Evolutionary conservation across 1,140 invertebrate species (phyloP), one percentile per base, ranked within the genome.

Genomic region (Bombus picipes): DNA sequence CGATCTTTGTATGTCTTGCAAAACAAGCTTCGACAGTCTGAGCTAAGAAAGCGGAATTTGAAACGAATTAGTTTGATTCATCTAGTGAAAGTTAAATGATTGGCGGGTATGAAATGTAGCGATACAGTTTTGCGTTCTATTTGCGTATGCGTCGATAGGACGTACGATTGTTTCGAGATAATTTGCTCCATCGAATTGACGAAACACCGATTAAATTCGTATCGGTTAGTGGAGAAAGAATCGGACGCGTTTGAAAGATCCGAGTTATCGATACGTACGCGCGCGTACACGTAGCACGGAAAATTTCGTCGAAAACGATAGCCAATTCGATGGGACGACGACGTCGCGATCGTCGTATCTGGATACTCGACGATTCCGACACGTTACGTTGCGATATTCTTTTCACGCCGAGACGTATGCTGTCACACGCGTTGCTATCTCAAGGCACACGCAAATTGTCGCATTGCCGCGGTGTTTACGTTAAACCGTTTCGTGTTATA

Each of bases 1-100:
- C 88, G 78, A 71, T 86, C 15, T n/a, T 68, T 71, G 73, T 88
- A 72, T 37, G 37, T 74, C 32, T 85, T 74, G 79, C 74, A 75
- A 85, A 75, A 70, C 78, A 87, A 89, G 88, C 88, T 87, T 87
- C 81, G 74, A 66, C 34, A 41, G 81, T 32, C 53, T 80, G 62
- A 72, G 70, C 74, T 91, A 86, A 84, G 70, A 53, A 85, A 90
- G 81, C 84, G n/a, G 72, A 86, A 85, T 39, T 71, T 13, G 22
- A 74, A 68, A 80, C 3, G 65, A 89, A 81, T 80, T 74, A 81
- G 34, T 74, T 77, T 47, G 53, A 66, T 72, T 43, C 3, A 2
- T 72, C 41, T 70, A 37, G 59, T 53, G 13, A 74, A 74, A 47
- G 57, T 85, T 66, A 88, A 37, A 70, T 68, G 32, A 76, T 18